phyloP scores from a whole-genome alignment of 2,797 vertebrate genomes.

The Poliocrania exsul region DNA sequence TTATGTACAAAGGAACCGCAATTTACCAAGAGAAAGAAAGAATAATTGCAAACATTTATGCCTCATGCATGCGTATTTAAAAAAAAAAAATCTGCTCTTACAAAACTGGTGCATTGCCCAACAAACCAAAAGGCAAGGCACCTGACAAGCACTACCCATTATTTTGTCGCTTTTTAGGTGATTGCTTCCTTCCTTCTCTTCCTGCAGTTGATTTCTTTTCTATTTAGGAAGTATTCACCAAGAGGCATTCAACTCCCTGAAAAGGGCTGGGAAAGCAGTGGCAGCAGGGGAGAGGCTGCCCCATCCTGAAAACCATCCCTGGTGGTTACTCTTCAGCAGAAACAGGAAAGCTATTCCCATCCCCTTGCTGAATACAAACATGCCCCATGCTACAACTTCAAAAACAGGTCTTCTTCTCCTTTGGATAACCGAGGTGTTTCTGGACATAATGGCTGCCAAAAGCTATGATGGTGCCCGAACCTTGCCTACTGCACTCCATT shows the following conservation, averaged over 20 bases:
- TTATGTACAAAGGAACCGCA: slow-evolving; percentile 45
- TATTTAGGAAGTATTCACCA: slow-evolving; percentile 46
- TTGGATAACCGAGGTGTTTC: background rate
- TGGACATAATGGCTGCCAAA: background rate
- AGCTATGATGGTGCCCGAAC: background rate
- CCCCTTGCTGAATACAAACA: background rate
- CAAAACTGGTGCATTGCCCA: background rate
- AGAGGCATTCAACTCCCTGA: slow-evolving; percentile 43
- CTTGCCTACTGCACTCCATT: background rate
- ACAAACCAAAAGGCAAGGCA: slow-evolving; percentile 41
- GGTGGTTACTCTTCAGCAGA: background rate
- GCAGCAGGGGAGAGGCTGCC: background rate
- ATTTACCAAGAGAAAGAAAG: slow-evolving; percentile 47
- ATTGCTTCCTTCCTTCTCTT: slow-evolving; percentile 67
- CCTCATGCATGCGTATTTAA: background rate
- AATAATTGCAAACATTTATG: slow-evolving; percentile 63
- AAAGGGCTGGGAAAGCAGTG: background rate
- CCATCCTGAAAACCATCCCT: background rate
- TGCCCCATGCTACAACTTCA: background rate
- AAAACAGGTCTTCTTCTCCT: background rate
- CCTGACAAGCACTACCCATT: slow-evolving; percentile 50
- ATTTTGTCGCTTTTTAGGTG: slow-evolving; percentile 60
- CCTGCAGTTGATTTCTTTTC: slow-evolving; percentile 51
- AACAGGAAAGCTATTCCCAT: background rate
- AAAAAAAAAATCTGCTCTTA: background rate